These are phyloP conservation scores for Nothocercus nigrocapillus DNA, from an alignment of 2,113 vertebrate genomes.

Conservation along the genomic window DNA sequence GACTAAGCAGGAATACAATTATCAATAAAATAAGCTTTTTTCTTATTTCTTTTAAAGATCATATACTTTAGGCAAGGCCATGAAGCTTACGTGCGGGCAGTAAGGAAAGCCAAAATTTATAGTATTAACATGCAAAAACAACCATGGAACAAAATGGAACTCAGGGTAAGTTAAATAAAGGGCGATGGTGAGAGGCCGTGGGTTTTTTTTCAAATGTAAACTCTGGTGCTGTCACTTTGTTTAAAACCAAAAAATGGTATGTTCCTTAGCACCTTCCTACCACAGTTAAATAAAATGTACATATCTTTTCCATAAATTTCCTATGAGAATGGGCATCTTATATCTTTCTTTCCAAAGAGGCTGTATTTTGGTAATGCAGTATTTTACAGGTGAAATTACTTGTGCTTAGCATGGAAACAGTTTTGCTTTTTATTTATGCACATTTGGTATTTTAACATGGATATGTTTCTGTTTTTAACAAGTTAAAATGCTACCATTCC, in stretches of 20 bases:
- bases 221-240: neutral
- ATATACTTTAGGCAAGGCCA: conserved; percentile 98
- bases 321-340: neutral
- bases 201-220: neutral
- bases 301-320: neutral
- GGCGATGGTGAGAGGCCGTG: neutral
- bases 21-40: neutral
- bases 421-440: neutral
- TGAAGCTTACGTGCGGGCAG: conserved; percentile 96
- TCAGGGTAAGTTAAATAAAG: conserved; percentile 85
- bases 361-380: neutral
- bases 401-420: neutral
- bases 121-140: conserved; percentile 96
- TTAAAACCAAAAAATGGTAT: neutral
- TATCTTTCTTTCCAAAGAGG: neutral
- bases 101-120: conserved; percentile 93
- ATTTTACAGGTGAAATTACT: neutral
- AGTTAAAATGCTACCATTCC: neutral
- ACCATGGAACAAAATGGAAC: conserved; percentile 97
- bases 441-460: neutral
- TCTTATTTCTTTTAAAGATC: conserved; percentile 78
- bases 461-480: neutral
- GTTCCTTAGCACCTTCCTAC: neutral
- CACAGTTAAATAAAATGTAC: neutral
- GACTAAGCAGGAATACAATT: neutral